Evolutionary conservation across 2,888 invertebrate species (phyloP), one percentile per base, ranked within the genome.

Genomic region (Diabrotica balteata): DNA sequence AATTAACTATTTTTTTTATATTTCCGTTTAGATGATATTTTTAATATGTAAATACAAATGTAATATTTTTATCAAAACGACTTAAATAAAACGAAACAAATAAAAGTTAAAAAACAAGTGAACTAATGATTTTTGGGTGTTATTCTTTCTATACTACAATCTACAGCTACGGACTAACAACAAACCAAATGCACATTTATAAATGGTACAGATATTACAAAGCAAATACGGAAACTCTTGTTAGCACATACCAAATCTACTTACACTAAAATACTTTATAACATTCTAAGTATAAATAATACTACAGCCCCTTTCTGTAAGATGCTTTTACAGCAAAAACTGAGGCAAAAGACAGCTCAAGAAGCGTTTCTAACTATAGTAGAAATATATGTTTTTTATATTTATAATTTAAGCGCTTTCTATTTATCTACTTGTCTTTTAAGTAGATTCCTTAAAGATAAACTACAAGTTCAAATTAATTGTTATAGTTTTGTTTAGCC

Each of bases 351-450:
- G 53, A 53, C n/a, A 54, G 61, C 53, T 62, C 7, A 43, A 61
- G 46, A 59, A 62, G 61, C 61, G 46, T 46, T 47, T 57, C 55
- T 57, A 54, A 57, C 60, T 52, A 61, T 6, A 45, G 50, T 50
- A 10, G 32, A 50, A 9, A 59, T 32, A 47, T 58, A 17, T 32
- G 32, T 59, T 32, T 59, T 50, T 47, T 17, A 11, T 17, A 49
- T 42, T 6, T 59, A 11, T 9, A n/a, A 7, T 11, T 52, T n/a
- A 22, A 59, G 59, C 49, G 49, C n/a, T 49, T 50, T 59, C 50
- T 59, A 59, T 22, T 17, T 55, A 52, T 66, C 69, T 66, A 68
- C 65, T 50, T 10, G 68, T 68, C 68, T 51, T 9, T 68, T 11
- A 54, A 59, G 66, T 66, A 69, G 69, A 64, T 59, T 59, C 51